Base-by-base conservation (phyloP, 2,797 vertebrate species). In the Glyptemys insculpta region DNA sequence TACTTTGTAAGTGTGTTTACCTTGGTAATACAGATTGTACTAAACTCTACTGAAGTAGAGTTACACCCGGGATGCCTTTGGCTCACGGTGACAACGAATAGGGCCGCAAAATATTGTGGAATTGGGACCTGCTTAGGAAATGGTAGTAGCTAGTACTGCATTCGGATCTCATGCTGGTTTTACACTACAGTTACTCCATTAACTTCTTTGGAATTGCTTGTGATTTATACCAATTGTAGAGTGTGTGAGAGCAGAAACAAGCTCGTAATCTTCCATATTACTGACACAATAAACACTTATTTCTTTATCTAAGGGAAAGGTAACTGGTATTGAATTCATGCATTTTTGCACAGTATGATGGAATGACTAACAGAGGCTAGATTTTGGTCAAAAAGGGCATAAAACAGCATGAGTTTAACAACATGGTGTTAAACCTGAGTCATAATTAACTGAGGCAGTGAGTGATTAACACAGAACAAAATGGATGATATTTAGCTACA, bases 341-440 rank as follows among this genome's bases (percentile, higher is more conserved):
- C 80, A 57, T 41, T 95, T 93, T 50, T 84, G 74, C 94, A 76
- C 81, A 82, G 37, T 94, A 57, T n/a, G 89, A 93, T 79, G 91
- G 62, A 90, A n/a, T 95, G 90, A 96, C 85, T 95, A 97, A 95
- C 50, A 85, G 8, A 62, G 74, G 65, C 0, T 21, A 81, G 82
- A 89, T 93, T 49, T 86, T 92, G 82, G 92, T 79, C 93, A 90
- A 79, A 72, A 53, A 80, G 56, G 92, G 76, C 57, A 94, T 53
- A 85, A 95, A 96, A 87, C 91, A 96, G 87, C 87, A 91, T 0
- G 53, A 89, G 65, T 93, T 94, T 91, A 96, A 92, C 74, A 90
- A 87, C 37, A 85, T 4, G n/a, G 50, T 90, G 84, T 94, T 95
- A 95, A 95, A 96, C 94, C 90, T 91, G 29, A 97, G 68, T 97